Percentiles rank a stretch among this genome's conserved stretches.
These are phyloP conservation scores for Papilio polytes DNA, from an alignment of 1,140 invertebrate species.

Conservation along the genomic window DNA sequence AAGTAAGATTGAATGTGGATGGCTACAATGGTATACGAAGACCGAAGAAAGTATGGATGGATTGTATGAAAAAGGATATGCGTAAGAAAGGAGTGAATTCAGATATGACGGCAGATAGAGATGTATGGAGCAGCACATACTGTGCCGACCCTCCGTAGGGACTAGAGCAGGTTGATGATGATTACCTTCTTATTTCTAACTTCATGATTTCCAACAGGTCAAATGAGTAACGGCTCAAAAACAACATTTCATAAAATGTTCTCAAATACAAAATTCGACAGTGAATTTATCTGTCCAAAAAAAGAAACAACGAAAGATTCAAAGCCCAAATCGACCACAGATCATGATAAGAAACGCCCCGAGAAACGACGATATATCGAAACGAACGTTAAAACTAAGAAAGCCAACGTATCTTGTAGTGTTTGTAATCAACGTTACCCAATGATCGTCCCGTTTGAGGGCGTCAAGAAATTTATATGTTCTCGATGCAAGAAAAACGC, in stretches of 20 bases:
- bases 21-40: neutral
- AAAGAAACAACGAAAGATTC: neutral
- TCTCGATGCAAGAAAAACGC: slow-evolving; percentile 64
- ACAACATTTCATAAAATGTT: neutral
- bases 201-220: slow-evolving; percentile 41
- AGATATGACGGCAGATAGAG: too few species aligned
- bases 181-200: neutral
- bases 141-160: too few species aligned
- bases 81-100: too few species aligned
- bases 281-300: neutral
- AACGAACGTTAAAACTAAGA: slow-evolving; percentile 44
- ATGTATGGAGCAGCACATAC: too few species aligned
- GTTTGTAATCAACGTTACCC: slow-evolving; percentile 63
- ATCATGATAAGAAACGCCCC: slow-evolving; percentile 40
- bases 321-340: slow-evolving; percentile 41
- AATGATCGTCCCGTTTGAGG: slow-evolving; percentile 55
- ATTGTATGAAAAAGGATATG: too few species aligned
- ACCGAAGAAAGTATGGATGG: too few species aligned
- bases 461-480: slow-evolving; percentile 57
- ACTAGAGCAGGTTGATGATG: too few species aligned
- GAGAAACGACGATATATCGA: slow-evolving; percentile 43
- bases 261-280: slow-evolving; percentile 18
- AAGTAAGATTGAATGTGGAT: too few species aligned
- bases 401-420: slow-evolving; percentile 55
- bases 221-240: slow-evolving; percentile 42